These are phyloP conservation scores for Agapostemon virescens DNA, from an alignment of 2,888 invertebrate species.

Conservation along the genomic window DNA sequence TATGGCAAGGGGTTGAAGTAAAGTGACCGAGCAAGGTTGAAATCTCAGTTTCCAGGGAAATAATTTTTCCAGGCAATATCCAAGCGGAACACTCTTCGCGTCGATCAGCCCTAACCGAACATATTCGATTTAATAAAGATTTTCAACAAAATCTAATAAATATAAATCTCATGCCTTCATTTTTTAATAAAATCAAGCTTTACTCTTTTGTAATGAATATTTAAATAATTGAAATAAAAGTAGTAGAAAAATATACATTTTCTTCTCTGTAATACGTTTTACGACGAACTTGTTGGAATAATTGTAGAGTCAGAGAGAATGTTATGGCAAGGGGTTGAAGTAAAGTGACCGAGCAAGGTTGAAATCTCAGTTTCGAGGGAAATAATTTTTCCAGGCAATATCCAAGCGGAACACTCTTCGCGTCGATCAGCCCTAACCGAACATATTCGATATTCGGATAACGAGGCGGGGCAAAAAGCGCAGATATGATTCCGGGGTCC, in stretches of 20 bases:
- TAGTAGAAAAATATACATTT: too few relatives aligned
- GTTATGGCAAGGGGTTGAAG: too few relatives aligned
- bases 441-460: conserved; percentile 24
- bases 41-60: conserved; percentile 9
- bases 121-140: background rate
- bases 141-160: background rate
- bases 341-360: background rate
- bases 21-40: background rate
- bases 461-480: conserved; percentile 24
- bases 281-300: too few relatives aligned
- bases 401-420: background rate
- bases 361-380: conserved; percentile 3
- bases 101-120: conserved; percentile 19
- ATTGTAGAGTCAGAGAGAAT: too few relatives aligned
- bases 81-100: background rate
- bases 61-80: background rate
- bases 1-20: too few relatives aligned
- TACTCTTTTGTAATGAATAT: too few relatives aligned
- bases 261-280: too few relatives aligned
- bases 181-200: too few relatives aligned
- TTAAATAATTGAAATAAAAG: too few relatives aligned
- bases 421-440: conserved; percentile 17
- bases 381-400: background rate
- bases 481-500: conserved; percentile 27
- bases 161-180: too few relatives aligned